A percentile compares a stretch with the other conserved stretches of the same genome.
Evolutionary conservation across 2,888 invertebrate genomes (phyloP).

Genomic region (Tetanocera ferruginea): DNA sequence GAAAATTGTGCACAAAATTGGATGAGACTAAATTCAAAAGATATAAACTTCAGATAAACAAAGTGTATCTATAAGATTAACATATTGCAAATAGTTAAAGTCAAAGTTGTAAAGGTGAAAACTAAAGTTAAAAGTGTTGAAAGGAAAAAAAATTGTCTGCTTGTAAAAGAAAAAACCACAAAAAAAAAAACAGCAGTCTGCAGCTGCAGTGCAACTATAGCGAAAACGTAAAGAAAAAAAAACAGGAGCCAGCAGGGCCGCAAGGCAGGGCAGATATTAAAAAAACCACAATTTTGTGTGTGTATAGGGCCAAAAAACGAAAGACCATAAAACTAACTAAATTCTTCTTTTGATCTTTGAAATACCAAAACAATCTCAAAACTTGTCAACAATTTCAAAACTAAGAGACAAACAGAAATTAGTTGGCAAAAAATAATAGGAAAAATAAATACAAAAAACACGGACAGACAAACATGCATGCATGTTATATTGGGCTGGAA

Average conservation of each 20-base stretch:
- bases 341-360: neutral
- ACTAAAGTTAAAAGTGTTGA: neutral
- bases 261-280: neutral
- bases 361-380: neutral
- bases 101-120: neutral
- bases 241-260: neutral
- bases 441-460: neutral
- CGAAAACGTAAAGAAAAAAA: neutral
- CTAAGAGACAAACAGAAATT: neutral
- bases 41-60: slow-evolving; percentile 15
- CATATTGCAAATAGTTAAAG: neutral
- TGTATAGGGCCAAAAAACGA: neutral
- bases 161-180: neutral
- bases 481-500: neutral
- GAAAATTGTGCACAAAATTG: slow-evolving; percentile 36
- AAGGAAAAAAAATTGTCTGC: neutral
- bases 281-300: slow-evolving; percentile 5
- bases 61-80: neutral
- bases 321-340: neutral
- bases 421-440: neutral
- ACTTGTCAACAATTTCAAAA: too few species aligned
- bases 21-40: slow-evolving; percentile 30
- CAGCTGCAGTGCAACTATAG: slow-evolving; percentile 17
- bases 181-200: neutral
- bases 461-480: neutral